Base-by-base conservation (phyloP, 2,888 invertebrate genomes). In the Iphiclides podalirius region DNA sequence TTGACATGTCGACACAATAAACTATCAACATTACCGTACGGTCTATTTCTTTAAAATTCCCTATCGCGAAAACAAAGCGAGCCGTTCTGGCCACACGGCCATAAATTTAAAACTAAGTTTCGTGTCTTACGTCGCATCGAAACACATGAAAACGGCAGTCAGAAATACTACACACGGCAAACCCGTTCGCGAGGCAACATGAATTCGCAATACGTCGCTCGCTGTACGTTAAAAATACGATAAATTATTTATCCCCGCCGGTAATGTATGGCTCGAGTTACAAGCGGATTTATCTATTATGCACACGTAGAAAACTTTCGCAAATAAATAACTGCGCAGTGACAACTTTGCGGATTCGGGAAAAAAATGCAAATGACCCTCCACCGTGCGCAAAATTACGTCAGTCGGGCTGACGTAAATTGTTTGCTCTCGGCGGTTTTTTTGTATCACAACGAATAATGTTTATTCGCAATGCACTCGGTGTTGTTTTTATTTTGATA, bases 211-310 rank as follows among this genome's bases (percentile, higher is more conserved):
- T 51, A 52, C 52, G 42, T 49, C 36, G 40, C 49, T 20, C 20
- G 3, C 20, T 6, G 54, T 52, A 57, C 54, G 58, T 57, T 61
- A 59, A 58, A 60, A 63, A 63, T 59, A 58, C 58, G 54, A 59
- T 63, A 58, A 57, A 59, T 63, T 64, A 66, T 61, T 61, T 63
- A 65, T 65, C 53, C 31, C n/a, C 53, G 54, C 31, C 37, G 38
- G 49, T 58, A 48, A 55, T 57, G 47, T 52, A 58, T 48, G 23
- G 47, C 43, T 16, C 48, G 31, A 15, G 48, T 43, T 48, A 42
- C 48, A 33, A 43, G 26, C 38, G 33, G 42, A 53, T 53, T 51
- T 53, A 56, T 51, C 52, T 50, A 51, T 52, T 51, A 52, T 52
- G 47, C 41, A 49, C 52, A 50, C n/a, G 17, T 40, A 46, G 41